Base-by-base conservation (phyloP, 2,113 vertebrate genomes). In the Malurus elegans region DNA sequence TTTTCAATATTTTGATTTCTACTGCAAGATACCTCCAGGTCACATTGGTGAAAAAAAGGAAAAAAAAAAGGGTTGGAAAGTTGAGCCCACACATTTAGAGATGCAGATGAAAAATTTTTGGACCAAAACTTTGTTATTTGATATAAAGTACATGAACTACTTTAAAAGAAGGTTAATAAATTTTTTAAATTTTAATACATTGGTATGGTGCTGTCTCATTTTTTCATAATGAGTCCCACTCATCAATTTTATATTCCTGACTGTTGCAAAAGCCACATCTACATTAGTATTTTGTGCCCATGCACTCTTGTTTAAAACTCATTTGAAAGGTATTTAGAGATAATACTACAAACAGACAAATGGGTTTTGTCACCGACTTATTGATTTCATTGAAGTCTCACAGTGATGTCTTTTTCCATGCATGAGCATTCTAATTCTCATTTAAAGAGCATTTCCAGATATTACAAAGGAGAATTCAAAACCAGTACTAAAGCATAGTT, bases 11-110 rank as follows among this genome's bases (percentile, higher is more conserved):
- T 92, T 92, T 95, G 57, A 84, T 81, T 97, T 94, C 72, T 80
- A 91, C 85, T 95, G 45, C 66, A 96, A 97, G 86, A 93, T 86
- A 93, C 72, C 92, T 95, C 87, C 92, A 96, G 96, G 96, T 97
- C 92, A 97, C 50, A 61, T 1, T 65, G 42, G 78, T 62, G 40
- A 88, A 93, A 93, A 87, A 45, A 75, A 12, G 5, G 10, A 19
- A 20, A 45, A 45, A 45, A 45, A 45, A 34, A 90, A n/a, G 7
- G 4, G 50, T n/a, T 7, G 19, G 8, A 73, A 95, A 93, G 38
- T 58, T 80, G 60, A 83, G 62, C 14, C 28, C 26, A 72, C 6
- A 65, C 44, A 80, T 66, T 66, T 70, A 73, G 40, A 88, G 32
- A 75, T 48, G 19, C 14, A 91, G 42, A 51, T 34, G n/a, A 57